These are phyloP conservation scores for Glaucomys volans DNA, from an alignment of 2,113 vertebrate species.

Conservation along the genomic window DNA sequence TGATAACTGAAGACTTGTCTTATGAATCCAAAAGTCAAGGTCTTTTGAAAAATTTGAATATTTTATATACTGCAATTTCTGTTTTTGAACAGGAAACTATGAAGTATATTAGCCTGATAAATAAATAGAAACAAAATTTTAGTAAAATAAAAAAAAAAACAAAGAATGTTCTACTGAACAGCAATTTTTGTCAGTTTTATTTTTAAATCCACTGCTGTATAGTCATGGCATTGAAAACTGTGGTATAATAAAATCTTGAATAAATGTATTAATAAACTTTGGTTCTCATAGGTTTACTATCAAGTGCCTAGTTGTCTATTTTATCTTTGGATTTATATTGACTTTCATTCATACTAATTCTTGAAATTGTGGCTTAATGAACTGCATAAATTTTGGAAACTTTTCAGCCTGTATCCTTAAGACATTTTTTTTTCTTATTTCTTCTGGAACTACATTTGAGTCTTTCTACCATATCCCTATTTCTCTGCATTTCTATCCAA, in stretches of 20 bases:
- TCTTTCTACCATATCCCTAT: neutral
- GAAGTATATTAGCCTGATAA: too few species aligned
- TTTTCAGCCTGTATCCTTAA: neutral
- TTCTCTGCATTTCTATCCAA: neutral
- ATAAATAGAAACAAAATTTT: too few species aligned
- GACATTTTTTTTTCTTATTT: neutral
- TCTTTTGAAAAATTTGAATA: too few species aligned
- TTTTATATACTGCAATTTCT: too few species aligned
- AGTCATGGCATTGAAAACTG: neutral
- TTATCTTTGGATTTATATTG: neutral
- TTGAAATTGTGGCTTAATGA: neutral
- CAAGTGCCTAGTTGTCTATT: neutral
- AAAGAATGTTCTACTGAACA: too few species aligned
- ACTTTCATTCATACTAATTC: neutral
- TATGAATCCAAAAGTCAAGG: too few species aligned
- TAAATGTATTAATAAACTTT: neutral
- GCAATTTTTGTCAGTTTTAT: neutral
- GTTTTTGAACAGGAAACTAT: too few species aligned
- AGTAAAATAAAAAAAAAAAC: too few species aligned
- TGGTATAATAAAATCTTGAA: neutral
- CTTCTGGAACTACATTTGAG: neutral
- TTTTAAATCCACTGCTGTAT: neutral
- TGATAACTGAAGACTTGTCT: too few species aligned
- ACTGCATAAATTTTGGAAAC: neutral
- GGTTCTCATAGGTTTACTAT: neutral